A percentile compares a stretch with the other conserved stretches of the same genome.
These are phyloP conservation scores for Chrysolina americana DNA, from an alignment of 2,888 invertebrate species.

Conservation along the genomic window DNA sequence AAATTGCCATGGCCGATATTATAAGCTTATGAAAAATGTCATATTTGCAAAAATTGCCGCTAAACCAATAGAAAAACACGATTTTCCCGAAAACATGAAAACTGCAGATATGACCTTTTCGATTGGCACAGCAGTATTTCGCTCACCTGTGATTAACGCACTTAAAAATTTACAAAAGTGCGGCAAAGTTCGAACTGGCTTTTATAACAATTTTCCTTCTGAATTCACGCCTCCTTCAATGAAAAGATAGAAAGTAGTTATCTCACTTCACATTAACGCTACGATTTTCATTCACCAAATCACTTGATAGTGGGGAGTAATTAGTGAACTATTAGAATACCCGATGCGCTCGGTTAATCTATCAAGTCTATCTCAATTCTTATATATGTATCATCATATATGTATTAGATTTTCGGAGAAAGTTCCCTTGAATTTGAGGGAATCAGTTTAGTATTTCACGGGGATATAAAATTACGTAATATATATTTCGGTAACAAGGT, in stretches of 20 bases:
- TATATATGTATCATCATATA: neutral
- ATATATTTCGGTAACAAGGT: neutral
- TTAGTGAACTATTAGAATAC: no score
- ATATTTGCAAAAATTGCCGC: no score
- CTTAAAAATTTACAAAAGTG: neutral
- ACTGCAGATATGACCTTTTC: no score
- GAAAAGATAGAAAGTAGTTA: neutral
- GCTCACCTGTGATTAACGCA: neutral
- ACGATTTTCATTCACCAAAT: neutral
- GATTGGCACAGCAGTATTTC: neutral
- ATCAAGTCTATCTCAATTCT: no score
- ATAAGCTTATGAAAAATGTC: no score
- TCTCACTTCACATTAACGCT: neutral
- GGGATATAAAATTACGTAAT: neutral
- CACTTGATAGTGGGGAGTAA: no score
- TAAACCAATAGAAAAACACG: no score
- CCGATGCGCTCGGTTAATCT: no score
- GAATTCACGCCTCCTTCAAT: neutral
- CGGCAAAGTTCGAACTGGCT: neutral
- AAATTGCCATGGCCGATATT: no score
- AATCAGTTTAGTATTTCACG: neutral
- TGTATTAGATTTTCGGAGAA: neutral
- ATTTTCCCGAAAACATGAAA: no score
- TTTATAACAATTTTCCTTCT: constrained; percentile 9
- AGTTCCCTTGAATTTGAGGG: neutral